These are phyloP conservation scores for Agonopterix heracliana DNA, from an alignment of 2,888 invertebrate genomes.

Conservation along the genomic window DNA sequence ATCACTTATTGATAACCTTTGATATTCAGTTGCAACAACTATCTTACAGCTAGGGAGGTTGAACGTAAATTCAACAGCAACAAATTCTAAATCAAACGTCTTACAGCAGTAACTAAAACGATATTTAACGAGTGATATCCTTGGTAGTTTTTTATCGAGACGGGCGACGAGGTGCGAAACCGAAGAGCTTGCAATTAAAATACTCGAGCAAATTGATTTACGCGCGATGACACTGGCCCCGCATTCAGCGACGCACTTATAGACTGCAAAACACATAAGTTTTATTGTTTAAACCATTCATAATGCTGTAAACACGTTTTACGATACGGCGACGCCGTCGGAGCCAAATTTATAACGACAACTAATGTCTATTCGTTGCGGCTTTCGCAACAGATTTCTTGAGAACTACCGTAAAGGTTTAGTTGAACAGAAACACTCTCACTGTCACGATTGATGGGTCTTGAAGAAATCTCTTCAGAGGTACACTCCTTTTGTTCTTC, in stretches of 20 bases:
- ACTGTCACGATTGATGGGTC: too few species aligned
- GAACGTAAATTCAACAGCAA: too few species aligned
- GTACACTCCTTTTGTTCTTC: too few species aligned
- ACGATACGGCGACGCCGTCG: conserved; percentile 17
- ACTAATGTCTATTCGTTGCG: conserved; percentile 1
- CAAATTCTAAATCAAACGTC: too few species aligned
- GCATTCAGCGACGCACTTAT: conserved; percentile 3
- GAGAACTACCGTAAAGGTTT: too few species aligned
- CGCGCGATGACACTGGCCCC: conserved; percentile 11
- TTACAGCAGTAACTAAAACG: conserved; percentile 21
- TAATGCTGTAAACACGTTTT: conserved; percentile 30
- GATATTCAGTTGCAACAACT: too few species aligned
- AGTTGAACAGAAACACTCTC: too few species aligned
- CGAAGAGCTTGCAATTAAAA: conserved; percentile 41
- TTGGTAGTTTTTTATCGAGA: conserved; percentile 36
- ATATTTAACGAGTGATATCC: conserved; percentile 36
- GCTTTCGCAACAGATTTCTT: neutral
- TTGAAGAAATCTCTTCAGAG: too few species aligned
- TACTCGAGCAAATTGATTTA: conserved; percentile 42
- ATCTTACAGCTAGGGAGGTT: too few species aligned
- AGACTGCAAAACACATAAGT: conserved; percentile 20
- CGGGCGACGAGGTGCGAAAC: conserved; percentile 40
- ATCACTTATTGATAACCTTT: too few species aligned
- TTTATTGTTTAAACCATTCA: conserved; percentile 30
- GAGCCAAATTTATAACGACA: conserved; percentile 9